Base-by-base conservation (phyloP, 1,140 invertebrate species). In the Hydropsyche tenuis region DNA sequence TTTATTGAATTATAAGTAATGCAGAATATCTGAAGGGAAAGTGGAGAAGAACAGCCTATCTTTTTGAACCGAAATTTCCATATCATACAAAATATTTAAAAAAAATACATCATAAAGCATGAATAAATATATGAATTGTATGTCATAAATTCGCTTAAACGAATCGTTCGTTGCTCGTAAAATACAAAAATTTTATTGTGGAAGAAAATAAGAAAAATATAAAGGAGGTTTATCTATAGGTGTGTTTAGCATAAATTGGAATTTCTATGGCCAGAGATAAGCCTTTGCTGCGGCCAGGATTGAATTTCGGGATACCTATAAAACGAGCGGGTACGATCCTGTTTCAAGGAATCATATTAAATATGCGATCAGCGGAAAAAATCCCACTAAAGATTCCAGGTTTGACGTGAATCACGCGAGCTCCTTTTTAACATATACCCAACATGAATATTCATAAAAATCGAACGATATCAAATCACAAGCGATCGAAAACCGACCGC, bases 1-100 rank as follows among this genome's bases (percentile, higher is more conserved):
- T 66, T 66, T 66, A 66, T 66, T 66, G 63, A 66, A 66, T 66
- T 66, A 66, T 66, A 46, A 66, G 63, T 66, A 45, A 66, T 66
- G 63, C 63, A 30, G 27, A n/a, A 27, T 66, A 66, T 66, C 43
- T 45, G 30, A 43, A 42, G 27, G 27, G 18, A 43, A 66, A 20
- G 7, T 12, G 60, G n/a, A 63, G 5, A 63, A 63, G 25, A 27
- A 11, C 3, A 22, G 22, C 53, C 53, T 22, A 37, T 37, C 9
- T 37, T 37, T n/a, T n/a, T n/a, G n/a, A n/a, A n/a, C n/a, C n/a
- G 30, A 37, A 4, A 37, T 37, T 37, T 37, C 30, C n/a, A n/a
- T n/a, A n/a, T n/a, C n/a, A n/a, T n/a, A n/a, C n/a, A n/a, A n/a
- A n/a, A n/a, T n/a, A n/a, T n/a, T n/a, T n/a, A n/a, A n/a, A n/a